Percentiles rank a stretch among this genome's conserved stretches.
phyloP scores from a whole-genome alignment of 2,797 vertebrate species.

The Smutsia gigantea region DNA sequence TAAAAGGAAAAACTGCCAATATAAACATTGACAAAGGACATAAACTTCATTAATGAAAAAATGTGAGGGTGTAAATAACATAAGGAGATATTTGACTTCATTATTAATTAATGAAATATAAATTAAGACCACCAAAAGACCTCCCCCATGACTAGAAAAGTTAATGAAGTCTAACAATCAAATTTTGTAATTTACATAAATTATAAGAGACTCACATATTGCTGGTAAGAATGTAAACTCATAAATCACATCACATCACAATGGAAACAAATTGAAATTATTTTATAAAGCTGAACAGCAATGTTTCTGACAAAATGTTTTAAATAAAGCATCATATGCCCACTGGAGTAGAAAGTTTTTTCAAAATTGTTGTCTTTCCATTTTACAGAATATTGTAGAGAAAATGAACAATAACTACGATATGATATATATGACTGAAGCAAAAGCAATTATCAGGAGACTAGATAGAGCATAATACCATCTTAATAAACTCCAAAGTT shows the following conservation, averaged over 20 bases:
- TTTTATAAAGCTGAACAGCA: not conserved
- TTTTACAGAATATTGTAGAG: not conserved
- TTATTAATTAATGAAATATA: not conserved
- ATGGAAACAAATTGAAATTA: not conserved
- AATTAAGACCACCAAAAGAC: not conserved
- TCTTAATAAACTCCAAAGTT: not conserved
- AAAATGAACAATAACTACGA: not conserved
- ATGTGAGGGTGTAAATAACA: not conserved
- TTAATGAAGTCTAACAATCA: not conserved
- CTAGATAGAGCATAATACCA: not conserved
- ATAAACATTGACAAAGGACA: not conserved
- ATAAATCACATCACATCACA: not conserved
- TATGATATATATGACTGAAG: not conserved
- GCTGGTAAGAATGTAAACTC: not conserved
- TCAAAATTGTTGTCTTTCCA: not conserved
- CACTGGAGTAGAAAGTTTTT: not conserved
- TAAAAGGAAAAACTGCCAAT: not conserved
- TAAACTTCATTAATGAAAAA: not conserved
- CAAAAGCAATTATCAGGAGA: not conserved
- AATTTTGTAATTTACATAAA: not conserved
- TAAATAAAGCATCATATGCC: not conserved
- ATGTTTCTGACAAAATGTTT: not conserved
- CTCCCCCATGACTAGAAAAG: not conserved
- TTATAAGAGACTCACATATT: not conserved
- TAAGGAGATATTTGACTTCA: not conserved